These are phyloP conservation scores for Hafferia zeledoni DNA, from an alignment of 2,797 vertebrate species.

Conservation along the genomic window DNA sequence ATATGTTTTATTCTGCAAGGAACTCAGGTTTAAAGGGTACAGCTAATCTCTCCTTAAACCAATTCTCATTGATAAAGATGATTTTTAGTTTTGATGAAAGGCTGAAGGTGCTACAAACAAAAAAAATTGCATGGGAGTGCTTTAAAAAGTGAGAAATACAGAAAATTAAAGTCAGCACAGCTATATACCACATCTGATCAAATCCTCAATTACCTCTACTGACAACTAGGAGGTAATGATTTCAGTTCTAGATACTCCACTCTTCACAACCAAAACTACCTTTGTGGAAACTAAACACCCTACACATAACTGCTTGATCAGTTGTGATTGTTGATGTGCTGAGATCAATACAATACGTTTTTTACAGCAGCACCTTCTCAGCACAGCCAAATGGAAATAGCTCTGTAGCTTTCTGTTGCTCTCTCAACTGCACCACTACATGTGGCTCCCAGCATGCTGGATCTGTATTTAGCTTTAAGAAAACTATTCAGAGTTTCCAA, in stretches of 20 bases:
- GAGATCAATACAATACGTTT: not conserved
- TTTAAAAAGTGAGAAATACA: not conserved
- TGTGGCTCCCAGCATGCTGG: not conserved
- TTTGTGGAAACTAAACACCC: not conserved
- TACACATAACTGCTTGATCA: not conserved
- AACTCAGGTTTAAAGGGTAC: not conserved
- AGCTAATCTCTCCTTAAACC: not conserved
- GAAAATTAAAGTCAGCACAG: not conserved
- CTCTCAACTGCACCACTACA: not conserved
- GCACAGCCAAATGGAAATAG: not conserved
- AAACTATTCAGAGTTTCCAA: not conserved
- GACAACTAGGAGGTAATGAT: accelerated
- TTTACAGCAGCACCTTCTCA: not conserved
- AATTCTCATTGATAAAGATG: not conserved
- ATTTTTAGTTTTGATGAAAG: not conserved
- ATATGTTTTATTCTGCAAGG: not conserved
- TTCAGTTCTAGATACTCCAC: not conserved
- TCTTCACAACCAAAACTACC: not conserved
- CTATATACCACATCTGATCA: not conserved
- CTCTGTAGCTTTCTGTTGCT: accelerated
- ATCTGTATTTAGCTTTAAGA: not conserved
- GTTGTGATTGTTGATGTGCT: not conserved
- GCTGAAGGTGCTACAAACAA: not conserved
- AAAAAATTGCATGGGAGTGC: not conserved
- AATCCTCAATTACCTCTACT: not conserved